Conservation (phyloP, 1,140 invertebrate species). For the Agrilus planipennis region DNA sequence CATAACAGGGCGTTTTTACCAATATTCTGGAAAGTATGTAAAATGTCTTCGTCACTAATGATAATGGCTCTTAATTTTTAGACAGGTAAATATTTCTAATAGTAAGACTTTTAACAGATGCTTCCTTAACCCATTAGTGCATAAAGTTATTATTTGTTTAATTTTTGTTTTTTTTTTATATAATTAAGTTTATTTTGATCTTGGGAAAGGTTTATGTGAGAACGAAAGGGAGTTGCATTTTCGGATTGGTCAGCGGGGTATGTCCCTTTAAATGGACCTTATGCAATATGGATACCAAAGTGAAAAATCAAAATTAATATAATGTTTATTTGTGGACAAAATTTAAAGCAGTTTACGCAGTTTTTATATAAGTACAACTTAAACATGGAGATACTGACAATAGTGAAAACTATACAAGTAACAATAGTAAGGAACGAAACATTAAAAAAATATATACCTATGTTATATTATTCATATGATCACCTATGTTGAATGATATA, state of each 20-base stretch:
- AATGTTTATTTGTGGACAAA: too few relatives aligned
- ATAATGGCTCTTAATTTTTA: too few relatives aligned
- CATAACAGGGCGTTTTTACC: too few relatives aligned
- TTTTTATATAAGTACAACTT: neutral
- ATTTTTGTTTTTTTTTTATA: neutral
- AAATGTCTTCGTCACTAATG: too few relatives aligned
- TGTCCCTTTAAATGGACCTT: neutral
- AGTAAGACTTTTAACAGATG: too few relatives aligned
- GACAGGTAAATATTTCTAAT: too few relatives aligned
- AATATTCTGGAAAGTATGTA: too few relatives aligned
- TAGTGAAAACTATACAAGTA: neutral
- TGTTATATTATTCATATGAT: neutral
- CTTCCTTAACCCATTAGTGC: constrained; percentile 1
- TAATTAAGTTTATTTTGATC: neutral
- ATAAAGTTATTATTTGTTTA: neutral
- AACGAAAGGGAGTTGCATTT: neutral
- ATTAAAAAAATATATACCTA: neutral
- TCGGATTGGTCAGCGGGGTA: neutral
- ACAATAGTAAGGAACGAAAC: neutral
- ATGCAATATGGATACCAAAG: neutral
- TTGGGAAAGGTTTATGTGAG: neutral
- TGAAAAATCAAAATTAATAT: too few relatives aligned
- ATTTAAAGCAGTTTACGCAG: neutral
- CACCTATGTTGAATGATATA: neutral
- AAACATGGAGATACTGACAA: neutral